Evolutionary conservation across 2,113 vertebrate genomes (phyloP), one percentile per base, ranked within the genome.

Genomic region (Eira barbara): DNA sequence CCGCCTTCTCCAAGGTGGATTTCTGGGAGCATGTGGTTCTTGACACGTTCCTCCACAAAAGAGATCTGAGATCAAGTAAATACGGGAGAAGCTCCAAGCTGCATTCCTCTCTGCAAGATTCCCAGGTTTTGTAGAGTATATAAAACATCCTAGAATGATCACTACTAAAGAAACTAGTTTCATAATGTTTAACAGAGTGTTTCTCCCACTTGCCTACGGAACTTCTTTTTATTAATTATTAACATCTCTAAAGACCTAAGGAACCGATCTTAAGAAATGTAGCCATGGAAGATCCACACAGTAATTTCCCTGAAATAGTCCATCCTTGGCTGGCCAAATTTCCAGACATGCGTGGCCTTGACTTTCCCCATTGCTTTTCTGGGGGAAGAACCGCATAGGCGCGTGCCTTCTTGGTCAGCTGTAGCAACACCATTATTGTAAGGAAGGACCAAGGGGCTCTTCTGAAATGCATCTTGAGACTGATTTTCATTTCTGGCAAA

Each of bases 41-140:
- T 42, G 31, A 88, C n/a, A 45, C 3, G 3, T 1, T 29, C 21
- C 2, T 7, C 3, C 9, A 20, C 0, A 1, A 73, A 92, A 31
- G 74, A 42, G 34, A 31, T 11, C 34, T 36, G n/a, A 36, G 52
- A 17, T 31, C 39, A 76, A 18, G 7, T 11, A 18, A 61, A 27
- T 11, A 27, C 4, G 25, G 42, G 34, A 57, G 79, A 29, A 39
- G 11, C 29, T 52, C 42, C 12, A 31, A 25, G 63, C 13, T 31
- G 8, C 36, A 81, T 13, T 25, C 14, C 18, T 39, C 7, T 57
- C 25, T 57, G 55, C 3, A 47, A 63, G 67, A 59, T 34, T 49
- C 36, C 20, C 7, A n/a, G 76, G 42, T 73, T 89, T 57, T 86
- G 27, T 39, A n/a, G 18, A 39, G 12, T 14, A 4, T 25, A 3